phyloP scores from a whole-genome alignment of 1,140 invertebrate genomes.

The Mactra quadrangularis region DNA sequence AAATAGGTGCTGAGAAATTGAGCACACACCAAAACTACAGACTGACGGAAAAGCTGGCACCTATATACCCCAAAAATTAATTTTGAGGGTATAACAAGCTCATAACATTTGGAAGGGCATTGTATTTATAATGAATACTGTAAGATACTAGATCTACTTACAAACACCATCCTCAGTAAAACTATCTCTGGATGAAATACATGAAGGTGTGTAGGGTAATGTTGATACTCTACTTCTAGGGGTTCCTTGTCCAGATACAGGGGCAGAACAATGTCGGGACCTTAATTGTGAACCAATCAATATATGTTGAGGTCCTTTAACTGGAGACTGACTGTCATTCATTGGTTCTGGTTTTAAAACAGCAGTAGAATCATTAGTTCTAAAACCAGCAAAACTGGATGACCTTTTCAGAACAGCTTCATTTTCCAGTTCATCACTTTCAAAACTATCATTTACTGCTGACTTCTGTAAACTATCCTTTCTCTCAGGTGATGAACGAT shows the following conservation, averaged over 20 bases:
- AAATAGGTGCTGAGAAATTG: no score
- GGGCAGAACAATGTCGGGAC: conserved; percentile 76
- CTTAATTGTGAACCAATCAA: conserved; percentile 42
- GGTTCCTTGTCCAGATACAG: conserved; percentile 72
- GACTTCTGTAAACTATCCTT: neutral
- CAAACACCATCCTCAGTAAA: conserved; percentile 77
- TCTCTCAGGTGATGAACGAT: conserved; percentile 30
- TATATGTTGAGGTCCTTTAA: conserved; percentile 12
- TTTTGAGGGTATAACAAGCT: no score
- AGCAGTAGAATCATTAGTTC: conserved; percentile 30
- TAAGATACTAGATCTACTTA: no score
- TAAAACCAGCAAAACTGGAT: conserved; percentile 78
- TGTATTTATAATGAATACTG: no score
- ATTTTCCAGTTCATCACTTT: conserved; percentile 37
- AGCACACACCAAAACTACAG: no score
- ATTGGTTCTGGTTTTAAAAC: conserved; percentile 19
- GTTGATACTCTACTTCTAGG: conserved; percentile 71
- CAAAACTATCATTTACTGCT: conserved; percentile 38
- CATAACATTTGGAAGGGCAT: no score
- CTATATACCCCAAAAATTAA: no score
- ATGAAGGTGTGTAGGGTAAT: conserved; percentile 77
- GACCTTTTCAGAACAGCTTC: conserved; percentile 61
- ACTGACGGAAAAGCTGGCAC: no score
- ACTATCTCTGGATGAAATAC: conserved; percentile 77
- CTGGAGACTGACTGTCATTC: conserved; percentile 10